Base-by-base conservation (phyloP, 2,113 vertebrate genomes). In the Hemiscyllium ocellatum region DNA sequence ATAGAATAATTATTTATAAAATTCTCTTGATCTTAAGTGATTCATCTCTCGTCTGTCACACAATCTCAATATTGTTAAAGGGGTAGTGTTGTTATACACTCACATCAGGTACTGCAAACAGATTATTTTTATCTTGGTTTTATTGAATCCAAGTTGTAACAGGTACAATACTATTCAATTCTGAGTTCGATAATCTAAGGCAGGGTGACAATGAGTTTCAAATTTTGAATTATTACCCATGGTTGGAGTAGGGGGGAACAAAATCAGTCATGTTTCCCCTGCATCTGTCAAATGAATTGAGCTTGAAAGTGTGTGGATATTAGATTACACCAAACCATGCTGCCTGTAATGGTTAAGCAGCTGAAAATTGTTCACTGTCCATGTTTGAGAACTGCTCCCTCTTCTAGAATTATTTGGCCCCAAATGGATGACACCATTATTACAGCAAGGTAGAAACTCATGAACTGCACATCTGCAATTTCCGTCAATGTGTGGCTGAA, bases 1-100 rank as follows among this genome's bases (percentile, higher is more conserved):
- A 65, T 56, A 61, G 86, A 89, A 89, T 89, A 89, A 89, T 89
- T 89, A 89, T 89, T 91, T 91, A 91, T 91, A 91, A 94, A 47
- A 70, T 70, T 94, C 93, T 70, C 93, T 94, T 94, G 93, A 70
- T 70, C 93, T 94, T 94, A 94, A 72, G 93, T 94, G 93, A 94
- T 47, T 94, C 93, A 94, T 94, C 68, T 94, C 93, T 94, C 50
- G 66, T 66, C 68, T 94, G 66, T 94, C 66, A 47, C 37, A 70
- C 87, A 33, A 47, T 91, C 47, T 94, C 68, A 68, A 68, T 65
- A 37, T 94, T 37, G 65, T 94, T 94, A 94, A 66, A 94, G 22
- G 66, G 66, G 66, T 20, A 47, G 93, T 94, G 66, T 69, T 70
- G 42, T 94, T 70, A 94, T 94, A 94, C 93, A 94, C 66, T 94